Conservation (phyloP, 2,888 invertebrate species). For the Chrysotoxum bicinctum region DNA sequence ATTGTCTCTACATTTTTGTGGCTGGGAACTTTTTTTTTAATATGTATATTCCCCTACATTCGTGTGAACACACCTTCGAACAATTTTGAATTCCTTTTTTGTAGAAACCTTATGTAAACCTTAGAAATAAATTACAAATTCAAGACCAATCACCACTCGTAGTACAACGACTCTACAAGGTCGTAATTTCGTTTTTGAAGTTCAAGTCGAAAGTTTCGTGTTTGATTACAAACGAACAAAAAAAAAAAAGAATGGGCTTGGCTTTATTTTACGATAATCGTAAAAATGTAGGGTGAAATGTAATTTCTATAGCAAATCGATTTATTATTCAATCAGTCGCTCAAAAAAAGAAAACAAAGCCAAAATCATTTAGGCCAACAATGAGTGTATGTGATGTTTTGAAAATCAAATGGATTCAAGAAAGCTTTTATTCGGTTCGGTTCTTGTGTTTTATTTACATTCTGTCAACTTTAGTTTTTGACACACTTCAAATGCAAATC, state of each 20-base stretch:
- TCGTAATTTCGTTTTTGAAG: constrained; percentile 14
- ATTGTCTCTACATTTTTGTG: no score
- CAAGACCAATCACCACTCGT: constrained; percentile 18
- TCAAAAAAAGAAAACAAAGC: background rate
- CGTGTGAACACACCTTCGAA: background rate
- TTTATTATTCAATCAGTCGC: constrained; percentile 15
- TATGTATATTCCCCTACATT: background rate
- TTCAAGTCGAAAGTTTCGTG: constrained; percentile 21
- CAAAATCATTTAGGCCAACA: background rate
- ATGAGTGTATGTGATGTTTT: background rate
- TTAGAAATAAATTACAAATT: constrained; percentile 28
- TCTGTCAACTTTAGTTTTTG: background rate
- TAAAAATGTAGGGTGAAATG: background rate
- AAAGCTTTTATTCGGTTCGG: background rate
- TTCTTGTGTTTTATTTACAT: background rate
- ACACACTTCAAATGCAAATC: background rate
- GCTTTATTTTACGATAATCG: background rate
- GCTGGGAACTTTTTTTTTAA: no score
- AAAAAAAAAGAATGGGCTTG: background rate
- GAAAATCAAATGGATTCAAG: background rate
- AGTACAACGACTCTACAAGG: constrained; percentile 19
- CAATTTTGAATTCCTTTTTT: background rate
- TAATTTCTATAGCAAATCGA: background rate
- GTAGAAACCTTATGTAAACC: background rate
- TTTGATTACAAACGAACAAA: background rate